These are phyloP conservation scores for Lamellibrachia luymesi DNA, from an alignment of 1,140 invertebrate genomes.

Conservation along the genomic window DNA sequence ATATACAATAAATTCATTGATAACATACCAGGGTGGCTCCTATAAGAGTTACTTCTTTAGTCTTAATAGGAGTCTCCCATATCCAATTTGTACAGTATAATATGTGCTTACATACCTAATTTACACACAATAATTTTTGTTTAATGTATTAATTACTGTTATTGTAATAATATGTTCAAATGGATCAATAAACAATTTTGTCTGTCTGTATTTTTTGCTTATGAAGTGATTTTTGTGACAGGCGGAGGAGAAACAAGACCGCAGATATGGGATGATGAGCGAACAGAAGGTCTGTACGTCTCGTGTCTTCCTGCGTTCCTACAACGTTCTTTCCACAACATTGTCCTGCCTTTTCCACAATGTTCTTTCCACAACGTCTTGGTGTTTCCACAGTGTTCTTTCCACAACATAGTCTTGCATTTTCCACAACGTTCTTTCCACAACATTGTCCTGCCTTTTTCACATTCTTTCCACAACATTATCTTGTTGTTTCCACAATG, in stretches of 20 bases:
- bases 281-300: conserved; percentile 2
- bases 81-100: no score
- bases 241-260: conserved; percentile 40
- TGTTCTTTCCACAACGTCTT: not conserved
- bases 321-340: not conserved
- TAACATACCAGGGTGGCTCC: no score
- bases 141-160: no score
- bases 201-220: not conserved
- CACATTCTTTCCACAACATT: not conserved
- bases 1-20: no score
- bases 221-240: conserved; percentile 27
- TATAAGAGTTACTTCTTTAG: no score
- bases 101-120: no score
- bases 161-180: no score
- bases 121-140: no score
- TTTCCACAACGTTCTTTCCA: not conserved
- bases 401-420: not conserved
- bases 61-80: no score
- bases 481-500: no score
- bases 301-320: not conserved
- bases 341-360: not conserved
- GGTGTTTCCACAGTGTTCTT: not conserved
- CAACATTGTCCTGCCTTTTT: no score
- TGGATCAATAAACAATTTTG: no score
- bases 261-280: conserved; percentile 29